Evolutionary conservation across 1,140 invertebrate genomes (phyloP).

Genomic region (Phymorhynchus buccinoides): DNA sequence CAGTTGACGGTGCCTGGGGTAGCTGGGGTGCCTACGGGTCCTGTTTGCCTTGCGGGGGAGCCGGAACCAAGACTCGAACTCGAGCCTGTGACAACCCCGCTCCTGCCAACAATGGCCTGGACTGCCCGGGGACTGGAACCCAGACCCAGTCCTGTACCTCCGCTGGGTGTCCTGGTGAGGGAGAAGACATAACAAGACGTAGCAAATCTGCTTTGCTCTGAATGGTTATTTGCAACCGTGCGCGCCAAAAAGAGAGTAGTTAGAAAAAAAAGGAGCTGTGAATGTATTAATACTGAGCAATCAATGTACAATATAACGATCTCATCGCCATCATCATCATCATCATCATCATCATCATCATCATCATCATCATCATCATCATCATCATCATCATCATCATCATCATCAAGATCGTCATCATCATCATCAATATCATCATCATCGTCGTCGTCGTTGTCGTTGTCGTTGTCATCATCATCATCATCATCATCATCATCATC

Average conservation of each 20-base stretch:
- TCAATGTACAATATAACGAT: no score
- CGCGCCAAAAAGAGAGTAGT: no score
- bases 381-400: no score
- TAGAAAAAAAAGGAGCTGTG: no score
- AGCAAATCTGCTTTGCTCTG: background rate
- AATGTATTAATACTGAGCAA: no score
- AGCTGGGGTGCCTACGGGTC: background rate
- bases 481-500: no score
- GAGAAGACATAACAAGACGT: background rate
- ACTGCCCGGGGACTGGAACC: slow-evolving; percentile 50
- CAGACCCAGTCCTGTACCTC: slow-evolving; percentile 49
- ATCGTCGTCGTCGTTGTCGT: background rate
- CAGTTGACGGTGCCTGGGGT: slow-evolving; percentile 6
- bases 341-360: slow-evolving; percentile 18
- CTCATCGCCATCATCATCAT: slow-evolving; percentile 9
- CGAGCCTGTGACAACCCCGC: slow-evolving; percentile 77
- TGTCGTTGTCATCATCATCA: no score
- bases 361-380: slow-evolving; percentile 13
- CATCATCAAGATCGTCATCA: no score
- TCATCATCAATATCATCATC: slow-evolving; percentile 17
- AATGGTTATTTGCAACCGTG: no score
- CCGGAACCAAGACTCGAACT: slow-evolving; percentile 1
- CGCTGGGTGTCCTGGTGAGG: slow-evolving; percentile 50
- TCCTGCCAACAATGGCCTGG: slow-evolving; percentile 56
- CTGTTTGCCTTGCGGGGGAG: background rate